These are phyloP conservation scores for Cremastobaeus sp. DNA, from an alignment of 2,888 invertebrate species.

Conservation along the genomic window DNA sequence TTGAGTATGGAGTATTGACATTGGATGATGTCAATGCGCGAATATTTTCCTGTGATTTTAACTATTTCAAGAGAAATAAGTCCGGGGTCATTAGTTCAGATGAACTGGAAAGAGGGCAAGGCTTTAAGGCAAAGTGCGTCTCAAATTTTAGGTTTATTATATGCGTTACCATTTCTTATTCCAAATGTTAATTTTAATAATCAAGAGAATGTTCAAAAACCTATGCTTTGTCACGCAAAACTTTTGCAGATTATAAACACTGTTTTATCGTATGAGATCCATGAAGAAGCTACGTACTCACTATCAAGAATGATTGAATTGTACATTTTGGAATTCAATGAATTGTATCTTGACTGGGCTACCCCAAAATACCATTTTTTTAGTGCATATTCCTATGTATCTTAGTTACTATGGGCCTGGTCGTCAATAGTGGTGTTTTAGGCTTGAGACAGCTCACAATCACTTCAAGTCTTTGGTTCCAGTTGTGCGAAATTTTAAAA, in stretches of 20 bases:
- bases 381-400: slow-evolving; percentile 55
- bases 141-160: neutral
- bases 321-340: neutral
- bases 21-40: slow-evolving; percentile 4
- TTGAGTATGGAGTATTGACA: neutral
- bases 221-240: neutral
- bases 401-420: slow-evolving; percentile 59
- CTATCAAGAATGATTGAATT: slow-evolving; percentile 20
- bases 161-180: neutral
- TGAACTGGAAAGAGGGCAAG: neutral
- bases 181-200: neutral
- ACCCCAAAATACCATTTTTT: slow-evolving; percentile 59
- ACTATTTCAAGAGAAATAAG: slow-evolving; percentile 59
- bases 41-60: slow-evolving; percentile 49
- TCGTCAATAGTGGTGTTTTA: slow-evolving; percentile 56
- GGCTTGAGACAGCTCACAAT: slow-evolving; percentile 59
- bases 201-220: neutral
- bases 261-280: slow-evolving; percentile 9
- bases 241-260: slow-evolving; percentile 18
- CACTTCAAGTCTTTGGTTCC: slow-evolving; percentile 51
- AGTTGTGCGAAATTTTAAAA: slow-evolving; percentile 54
- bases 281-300: neutral
- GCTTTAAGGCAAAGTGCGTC: neutral
- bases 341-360: slow-evolving; percentile 34
- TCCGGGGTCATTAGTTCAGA: slow-evolving; percentile 29